Evolutionary conservation across 2,888 invertebrate species (phyloP).

Genomic region (Phanerotoma sp.): DNA sequence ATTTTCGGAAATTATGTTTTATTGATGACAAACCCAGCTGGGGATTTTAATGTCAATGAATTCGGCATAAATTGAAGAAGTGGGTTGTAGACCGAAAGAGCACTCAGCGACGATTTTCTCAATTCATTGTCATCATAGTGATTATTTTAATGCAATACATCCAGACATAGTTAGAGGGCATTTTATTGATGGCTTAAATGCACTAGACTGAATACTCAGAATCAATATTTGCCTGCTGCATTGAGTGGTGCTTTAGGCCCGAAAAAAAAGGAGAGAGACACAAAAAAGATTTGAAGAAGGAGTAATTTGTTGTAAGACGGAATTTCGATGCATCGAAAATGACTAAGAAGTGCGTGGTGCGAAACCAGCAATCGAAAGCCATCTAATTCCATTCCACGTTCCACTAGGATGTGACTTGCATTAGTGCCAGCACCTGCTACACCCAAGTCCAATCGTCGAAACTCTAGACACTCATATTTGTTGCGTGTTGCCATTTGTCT

Average conservation of each 20-base stretch:
- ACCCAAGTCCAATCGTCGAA: background rate
- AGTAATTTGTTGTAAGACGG: background rate
- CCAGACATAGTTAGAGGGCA: too few species aligned
- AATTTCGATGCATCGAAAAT: slow-evolving; percentile 12
- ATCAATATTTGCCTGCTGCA: too few species aligned
- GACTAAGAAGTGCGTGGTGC: slow-evolving; percentile 13
- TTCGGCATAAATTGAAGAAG: too few species aligned
- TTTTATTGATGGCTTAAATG: background rate
- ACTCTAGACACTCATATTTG: slow-evolving; percentile 7
- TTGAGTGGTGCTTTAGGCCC: background rate
- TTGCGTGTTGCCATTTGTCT: background rate
- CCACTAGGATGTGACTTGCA: slow-evolving; percentile 4
- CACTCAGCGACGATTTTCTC: too few species aligned
- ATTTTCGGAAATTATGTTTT: too few species aligned
- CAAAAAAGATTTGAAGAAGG: background rate
- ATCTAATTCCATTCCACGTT: slow-evolving; percentile 1
- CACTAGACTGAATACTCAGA: too few species aligned
- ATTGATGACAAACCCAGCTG: too few species aligned
- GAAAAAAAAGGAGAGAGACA: too few species aligned
- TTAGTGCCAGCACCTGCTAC: background rate
- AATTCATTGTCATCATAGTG: too few species aligned
- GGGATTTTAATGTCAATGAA: too few species aligned
- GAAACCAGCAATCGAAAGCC: slow-evolving; percentile 28
- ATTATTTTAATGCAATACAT: too few species aligned
- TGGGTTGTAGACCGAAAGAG: too few species aligned